These are phyloP conservation scores for Halocynthia aurantium DNA, from an alignment of 23 tunicate genomes.

Conservation along the genomic window DNA sequence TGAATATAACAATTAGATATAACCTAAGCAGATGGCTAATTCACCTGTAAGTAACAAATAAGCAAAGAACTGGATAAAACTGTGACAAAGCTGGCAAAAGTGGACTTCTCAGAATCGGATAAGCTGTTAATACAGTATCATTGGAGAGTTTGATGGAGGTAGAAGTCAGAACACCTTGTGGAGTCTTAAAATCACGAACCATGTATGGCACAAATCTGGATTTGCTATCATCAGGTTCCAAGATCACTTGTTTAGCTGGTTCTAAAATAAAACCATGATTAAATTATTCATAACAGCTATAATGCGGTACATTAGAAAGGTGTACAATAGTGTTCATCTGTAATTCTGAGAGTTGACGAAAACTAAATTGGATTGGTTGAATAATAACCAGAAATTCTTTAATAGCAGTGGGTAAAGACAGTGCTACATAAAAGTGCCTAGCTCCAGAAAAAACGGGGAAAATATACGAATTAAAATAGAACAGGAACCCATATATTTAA, in stretches of 20 bases:
- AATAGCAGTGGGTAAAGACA: no score
- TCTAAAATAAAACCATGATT: slow-evolving; percentile 5
- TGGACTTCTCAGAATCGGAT: slow-evolving; percentile 45
- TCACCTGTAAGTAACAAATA: slow-evolving; percentile 65
- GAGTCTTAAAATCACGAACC: slow-evolving; percentile 3
- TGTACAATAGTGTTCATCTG: no score
- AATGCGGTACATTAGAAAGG: no score
- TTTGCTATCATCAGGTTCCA: slow-evolving; percentile 19
- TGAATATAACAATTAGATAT: not conserved
- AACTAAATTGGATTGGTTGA: no score
- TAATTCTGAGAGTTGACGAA: no score
- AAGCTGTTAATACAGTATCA: not conserved
- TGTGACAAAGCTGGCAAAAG: slow-evolving; percentile 37
- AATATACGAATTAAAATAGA: no score
- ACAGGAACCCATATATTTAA: slow-evolving; percentile 4
- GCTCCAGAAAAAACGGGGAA: no score
- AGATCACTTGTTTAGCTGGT: slow-evolving; percentile 12
- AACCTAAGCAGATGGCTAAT: not conserved
- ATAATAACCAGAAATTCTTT: no score
- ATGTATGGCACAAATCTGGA: slow-evolving; percentile 40
- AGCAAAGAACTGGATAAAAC: slow-evolving; percentile 59
- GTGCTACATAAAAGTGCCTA: no score
- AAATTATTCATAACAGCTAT: not conserved
- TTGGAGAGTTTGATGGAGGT: slow-evolving; percentile 8
- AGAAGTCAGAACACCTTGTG: slow-evolving; percentile 34